Conservation (phyloP, 2,113 vertebrate species). For the Eudyptes chrysolophus region DNA sequence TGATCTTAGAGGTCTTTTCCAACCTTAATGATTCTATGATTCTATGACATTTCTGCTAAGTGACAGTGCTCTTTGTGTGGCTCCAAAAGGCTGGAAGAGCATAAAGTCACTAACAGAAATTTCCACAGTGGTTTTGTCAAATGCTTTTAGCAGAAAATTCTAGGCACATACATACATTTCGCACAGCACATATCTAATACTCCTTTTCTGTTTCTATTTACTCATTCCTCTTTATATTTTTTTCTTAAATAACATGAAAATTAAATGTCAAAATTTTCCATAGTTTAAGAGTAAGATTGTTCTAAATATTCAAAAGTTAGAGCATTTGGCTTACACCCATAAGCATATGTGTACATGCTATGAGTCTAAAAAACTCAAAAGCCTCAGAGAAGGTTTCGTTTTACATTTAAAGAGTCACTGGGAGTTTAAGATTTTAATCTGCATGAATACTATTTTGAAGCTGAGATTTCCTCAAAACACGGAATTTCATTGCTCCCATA, state of each 20-base stretch:
- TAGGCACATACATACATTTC: neutral
- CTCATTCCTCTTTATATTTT: neutral
- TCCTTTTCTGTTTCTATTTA: neutral
- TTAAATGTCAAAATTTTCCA: neutral
- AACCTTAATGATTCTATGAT: no score
- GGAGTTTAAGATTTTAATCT: neutral
- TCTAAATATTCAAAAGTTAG: constrained; percentile 7
- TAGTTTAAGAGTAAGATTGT: neutral
- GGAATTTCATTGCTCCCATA: neutral
- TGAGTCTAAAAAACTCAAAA: neutral
- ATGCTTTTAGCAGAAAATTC: neutral
- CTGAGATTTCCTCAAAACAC: neutral
- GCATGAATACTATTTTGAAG: neutral
- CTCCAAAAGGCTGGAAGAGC: neutral
- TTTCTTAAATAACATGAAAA: neutral
- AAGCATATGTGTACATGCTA: constrained; percentile 6
- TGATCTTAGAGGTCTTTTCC: no score
- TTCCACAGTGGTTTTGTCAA: neutral
- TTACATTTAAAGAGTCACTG: constrained; percentile 14
- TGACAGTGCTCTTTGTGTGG: neutral
- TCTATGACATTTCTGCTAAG: neutral
- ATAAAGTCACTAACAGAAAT: neutral
- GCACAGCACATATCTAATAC: neutral
- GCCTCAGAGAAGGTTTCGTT: neutral
- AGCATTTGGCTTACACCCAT: constrained; percentile 12